phyloP scores from a whole-genome alignment of 1,140 invertebrate species.

The Drosophila lacertosa region DNA sequence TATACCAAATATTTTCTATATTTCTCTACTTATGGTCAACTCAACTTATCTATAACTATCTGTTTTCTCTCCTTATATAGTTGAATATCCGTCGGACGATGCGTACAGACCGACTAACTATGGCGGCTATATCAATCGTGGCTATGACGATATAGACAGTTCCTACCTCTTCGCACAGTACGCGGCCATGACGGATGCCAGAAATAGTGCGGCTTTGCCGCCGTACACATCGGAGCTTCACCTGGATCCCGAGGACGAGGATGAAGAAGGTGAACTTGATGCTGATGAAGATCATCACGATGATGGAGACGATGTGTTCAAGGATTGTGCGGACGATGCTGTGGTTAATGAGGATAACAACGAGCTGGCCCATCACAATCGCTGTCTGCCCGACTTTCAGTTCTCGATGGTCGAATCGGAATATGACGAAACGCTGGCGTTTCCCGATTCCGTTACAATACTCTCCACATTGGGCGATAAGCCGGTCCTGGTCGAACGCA shows the following conservation, averaged over 20 bases:
- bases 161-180: constrained; percentile 72
- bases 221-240: constrained; percentile 38
- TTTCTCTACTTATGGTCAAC: too few species aligned
- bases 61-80: constrained; percentile 17
- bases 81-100: constrained; percentile 60
- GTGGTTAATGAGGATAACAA: constrained; percentile 13
- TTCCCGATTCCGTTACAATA: constrained; percentile 86
- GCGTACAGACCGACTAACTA: constrained; percentile 57
- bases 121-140: constrained; percentile 66
- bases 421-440: constrained; percentile 87
- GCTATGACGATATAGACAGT: constrained; percentile 77
- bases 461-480: constrained; percentile 85
- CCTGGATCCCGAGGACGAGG: constrained; percentile 10
- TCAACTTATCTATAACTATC: neutral
- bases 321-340: constrained; percentile 53
- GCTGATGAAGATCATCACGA: constrained; percentile 10
- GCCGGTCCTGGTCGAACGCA: constrained; percentile 84
- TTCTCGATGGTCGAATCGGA: constrained; percentile 85
- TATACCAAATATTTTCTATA: too few species aligned
- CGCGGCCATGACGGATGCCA: constrained; percentile 57
- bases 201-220: constrained; percentile 37
- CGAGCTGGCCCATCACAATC: constrained; percentile 37
- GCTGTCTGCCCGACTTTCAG: constrained; percentile 79
- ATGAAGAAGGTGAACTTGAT: constrained; percentile 19
- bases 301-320: constrained; percentile 24